Evolutionary conservation across 1,140 invertebrate genomes (phyloP).

Genomic region (Neotoxoptera formosana): DNA sequence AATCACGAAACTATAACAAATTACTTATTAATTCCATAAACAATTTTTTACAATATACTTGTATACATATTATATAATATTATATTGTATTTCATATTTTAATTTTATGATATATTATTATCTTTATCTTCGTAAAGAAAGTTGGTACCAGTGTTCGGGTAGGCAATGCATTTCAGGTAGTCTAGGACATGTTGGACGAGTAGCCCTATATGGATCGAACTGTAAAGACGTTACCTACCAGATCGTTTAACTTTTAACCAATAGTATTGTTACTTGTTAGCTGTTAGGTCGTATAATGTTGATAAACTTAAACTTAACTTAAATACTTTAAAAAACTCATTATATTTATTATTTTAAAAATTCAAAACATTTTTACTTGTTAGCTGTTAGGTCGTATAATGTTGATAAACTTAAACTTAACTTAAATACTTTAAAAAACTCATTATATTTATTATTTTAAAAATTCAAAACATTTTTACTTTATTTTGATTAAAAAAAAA

Average conservation of each 20-base stretch:
- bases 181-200: constrained; percentile 31
- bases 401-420: not conserved
- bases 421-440: not conserved
- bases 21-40: not conserved
- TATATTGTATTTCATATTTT: not conserved
- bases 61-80: not conserved
- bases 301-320: not conserved
- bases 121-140: constrained; percentile 21
- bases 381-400: not conserved
- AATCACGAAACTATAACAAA: not conserved
- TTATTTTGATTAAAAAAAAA: no score
- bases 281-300: not conserved
- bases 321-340: not conserved
- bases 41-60: not conserved
- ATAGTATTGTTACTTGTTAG: not conserved
- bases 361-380: not conserved
- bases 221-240: not conserved
- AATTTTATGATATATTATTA: not conserved
- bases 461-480: no score
- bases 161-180: constrained; percentile 17
- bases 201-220: constrained; percentile 32
- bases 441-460: not conserved
- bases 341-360: not conserved
- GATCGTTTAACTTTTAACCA: constrained; percentile 20
- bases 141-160: constrained; percentile 28